Percentiles rank a stretch among this genome's conserved stretches.
Conservation (phyloP, 2,797 vertebrate genomes). For the Novumbra hubbsi region DNA sequence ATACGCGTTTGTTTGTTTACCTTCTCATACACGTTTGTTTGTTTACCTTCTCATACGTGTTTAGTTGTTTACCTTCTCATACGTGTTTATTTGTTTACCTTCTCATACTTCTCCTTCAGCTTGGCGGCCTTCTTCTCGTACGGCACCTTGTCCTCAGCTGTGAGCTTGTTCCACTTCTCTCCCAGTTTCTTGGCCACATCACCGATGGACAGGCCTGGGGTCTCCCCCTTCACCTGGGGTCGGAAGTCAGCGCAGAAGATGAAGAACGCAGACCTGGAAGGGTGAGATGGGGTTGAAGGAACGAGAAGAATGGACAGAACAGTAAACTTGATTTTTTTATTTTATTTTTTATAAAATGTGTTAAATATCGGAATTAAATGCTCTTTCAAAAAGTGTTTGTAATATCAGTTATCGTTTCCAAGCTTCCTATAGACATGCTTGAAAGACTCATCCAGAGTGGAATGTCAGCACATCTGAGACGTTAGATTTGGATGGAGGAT, state of each 20-base stretch:
- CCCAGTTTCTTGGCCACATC: constrained; percentile 94
- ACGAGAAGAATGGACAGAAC: not conserved
- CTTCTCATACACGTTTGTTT: no score
- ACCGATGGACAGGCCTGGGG: constrained; percentile 89
- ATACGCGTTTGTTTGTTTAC: no score
- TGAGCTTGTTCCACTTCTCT: constrained; percentile 95
- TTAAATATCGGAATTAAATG: not conserved
- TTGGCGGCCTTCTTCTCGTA: constrained; percentile 94
- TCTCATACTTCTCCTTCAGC: constrained; percentile 98
- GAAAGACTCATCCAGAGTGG: not conserved
- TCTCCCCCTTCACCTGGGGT: constrained; percentile 93
- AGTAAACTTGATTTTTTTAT: no score
- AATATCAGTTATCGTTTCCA: not conserved
- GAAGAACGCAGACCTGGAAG: constrained; percentile 93
- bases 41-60: no score
- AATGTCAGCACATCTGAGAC: not conserved
- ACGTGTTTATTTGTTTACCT: no score
- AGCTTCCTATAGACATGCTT: not conserved
- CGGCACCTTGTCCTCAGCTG: constrained; percentile 92
- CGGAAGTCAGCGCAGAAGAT: constrained; percentile 96
- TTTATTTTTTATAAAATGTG: no score
- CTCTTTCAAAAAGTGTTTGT: not conserved
- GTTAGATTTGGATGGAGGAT: not conserved
- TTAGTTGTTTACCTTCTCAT: no score
- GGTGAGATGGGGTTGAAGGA: not conserved